Percentiles rank a stretch among this genome's conserved stretches.
Conservation (phyloP, 2,797 vertebrate species). For the Malacoctenus gilli region DNA sequence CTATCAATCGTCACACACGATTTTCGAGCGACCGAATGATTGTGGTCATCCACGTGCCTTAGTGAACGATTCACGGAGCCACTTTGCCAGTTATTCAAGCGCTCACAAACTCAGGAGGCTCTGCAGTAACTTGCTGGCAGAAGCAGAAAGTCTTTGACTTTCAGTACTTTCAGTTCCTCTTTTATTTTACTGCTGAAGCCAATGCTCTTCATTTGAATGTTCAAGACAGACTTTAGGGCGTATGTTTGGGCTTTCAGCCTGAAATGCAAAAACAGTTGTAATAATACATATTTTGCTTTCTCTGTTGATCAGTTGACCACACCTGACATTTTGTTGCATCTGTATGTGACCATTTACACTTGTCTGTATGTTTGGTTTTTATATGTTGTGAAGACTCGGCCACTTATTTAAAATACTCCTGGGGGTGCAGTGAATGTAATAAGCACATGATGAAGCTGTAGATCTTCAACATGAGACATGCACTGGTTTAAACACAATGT, state of each 20-base stretch:
- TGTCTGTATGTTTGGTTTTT: not conserved
- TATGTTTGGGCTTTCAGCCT: not conserved
- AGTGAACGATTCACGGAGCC: not conserved
- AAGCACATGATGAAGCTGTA: constrained; percentile 17
- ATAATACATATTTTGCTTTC: no score
- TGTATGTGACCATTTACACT: not conserved
- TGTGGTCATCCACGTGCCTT: constrained; percentile 2
- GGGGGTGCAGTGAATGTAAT: constrained; percentile 10
- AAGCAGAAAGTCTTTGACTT: not conserved
- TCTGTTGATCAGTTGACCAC: not conserved
- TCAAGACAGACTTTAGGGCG: not conserved
- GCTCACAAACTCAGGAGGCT: constrained; percentile 3
- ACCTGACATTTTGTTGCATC: not conserved
- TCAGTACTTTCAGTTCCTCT: no score
- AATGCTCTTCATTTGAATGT: no score
- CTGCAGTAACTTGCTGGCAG: not conserved
- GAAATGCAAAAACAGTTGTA: constrained; percentile 8
- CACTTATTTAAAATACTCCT: no score
- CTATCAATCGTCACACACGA: no score
- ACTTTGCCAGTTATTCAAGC: constrained; percentile 15
- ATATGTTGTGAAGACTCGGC: no score
- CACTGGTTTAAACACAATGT: constrained; percentile 83
- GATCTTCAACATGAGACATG: no score
- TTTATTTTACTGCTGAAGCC: no score
- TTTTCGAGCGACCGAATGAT: no score